Conservation (phyloP, 2,113 vertebrate genomes). For the Columba janthina region DNA sequence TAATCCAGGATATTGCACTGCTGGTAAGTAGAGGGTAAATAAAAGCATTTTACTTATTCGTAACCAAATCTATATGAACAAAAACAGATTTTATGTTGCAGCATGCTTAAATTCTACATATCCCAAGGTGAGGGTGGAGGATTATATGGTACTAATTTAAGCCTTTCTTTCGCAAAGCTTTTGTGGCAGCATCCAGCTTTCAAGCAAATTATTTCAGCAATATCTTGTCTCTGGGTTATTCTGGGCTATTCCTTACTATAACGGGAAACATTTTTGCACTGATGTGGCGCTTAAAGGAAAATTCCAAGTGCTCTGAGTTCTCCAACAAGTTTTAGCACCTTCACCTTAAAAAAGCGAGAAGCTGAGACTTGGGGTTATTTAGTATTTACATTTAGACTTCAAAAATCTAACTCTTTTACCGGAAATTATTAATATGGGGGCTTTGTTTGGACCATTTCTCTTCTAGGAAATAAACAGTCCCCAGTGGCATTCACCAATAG, state of each 20-base stretch:
- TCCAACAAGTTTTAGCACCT: background rate
- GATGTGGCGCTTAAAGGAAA: background rate
- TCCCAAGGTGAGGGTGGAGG: background rate
- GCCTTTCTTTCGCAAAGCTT: background rate
- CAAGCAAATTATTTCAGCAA: background rate
- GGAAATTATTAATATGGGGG: background rate
- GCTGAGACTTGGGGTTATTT: background rate
- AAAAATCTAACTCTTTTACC: background rate
- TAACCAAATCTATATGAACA: background rate
- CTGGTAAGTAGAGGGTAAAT: background rate
- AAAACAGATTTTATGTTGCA: background rate
- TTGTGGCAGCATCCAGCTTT: background rate
- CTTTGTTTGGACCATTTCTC: background rate
- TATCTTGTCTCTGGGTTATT: background rate
- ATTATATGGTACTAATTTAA: background rate
- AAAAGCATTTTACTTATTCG: background rate
- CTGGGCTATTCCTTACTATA: background rate
- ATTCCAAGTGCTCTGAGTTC: fast-evolving
- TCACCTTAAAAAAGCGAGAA: background rate
- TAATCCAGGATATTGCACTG: background rate
- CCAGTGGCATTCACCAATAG: background rate
- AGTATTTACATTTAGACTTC: background rate
- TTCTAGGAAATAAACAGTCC: background rate
- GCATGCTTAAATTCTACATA: background rate
- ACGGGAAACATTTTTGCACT: background rate